Evolutionary conservation across 2,113 vertebrate genomes (phyloP).

Genomic region (Amphilophus citrinellus): DNA sequence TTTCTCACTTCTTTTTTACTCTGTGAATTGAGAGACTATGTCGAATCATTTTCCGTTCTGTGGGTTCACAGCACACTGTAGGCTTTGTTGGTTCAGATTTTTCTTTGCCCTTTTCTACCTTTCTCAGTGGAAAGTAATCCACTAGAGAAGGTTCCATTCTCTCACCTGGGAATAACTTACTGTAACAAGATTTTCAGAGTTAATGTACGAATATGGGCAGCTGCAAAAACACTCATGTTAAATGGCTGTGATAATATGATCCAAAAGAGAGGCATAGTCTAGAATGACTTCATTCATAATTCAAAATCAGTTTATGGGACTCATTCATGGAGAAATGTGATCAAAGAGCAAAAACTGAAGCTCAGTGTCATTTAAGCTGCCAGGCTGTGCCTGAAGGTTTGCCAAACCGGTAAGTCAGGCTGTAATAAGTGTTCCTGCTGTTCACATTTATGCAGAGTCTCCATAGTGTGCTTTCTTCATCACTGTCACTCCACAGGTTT

Average conservation of each 20-base stretch:
- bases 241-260: slow-evolving; percentile 41
- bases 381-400: slow-evolving; percentile 23
- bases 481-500: slow-evolving; percentile 62
- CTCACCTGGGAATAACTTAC: slow-evolving; percentile 53
- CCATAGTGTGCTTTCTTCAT: slow-evolving; percentile 58
- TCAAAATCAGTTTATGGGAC: slow-evolving; percentile 17
- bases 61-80: slow-evolving; percentile 62
- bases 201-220: slow-evolving; percentile 61
- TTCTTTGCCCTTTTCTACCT: slow-evolving; percentile 27
- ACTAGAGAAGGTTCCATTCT: slow-evolving; percentile 37
- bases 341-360: slow-evolving; percentile 39
- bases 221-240: slow-evolving; percentile 57
- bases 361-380: slow-evolving; percentile 37
- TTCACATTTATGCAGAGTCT: slow-evolving; percentile 41
- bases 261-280: not conserved
- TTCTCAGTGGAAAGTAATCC: slow-evolving; percentile 63
- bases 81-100: slow-evolving; percentile 52
- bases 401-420: slow-evolving; percentile 46
- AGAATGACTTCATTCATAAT: slow-evolving; percentile 60
- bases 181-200: slow-evolving; percentile 59
- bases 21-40: slow-evolving; percentile 69
- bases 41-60: slow-evolving; percentile 70
- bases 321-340: slow-evolving; percentile 24
- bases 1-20: slow-evolving; percentile 60
- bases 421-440: slow-evolving; percentile 57